Base-by-base conservation (phyloP, 2,113 vertebrate species). In the Podocnemis expansa region DNA sequence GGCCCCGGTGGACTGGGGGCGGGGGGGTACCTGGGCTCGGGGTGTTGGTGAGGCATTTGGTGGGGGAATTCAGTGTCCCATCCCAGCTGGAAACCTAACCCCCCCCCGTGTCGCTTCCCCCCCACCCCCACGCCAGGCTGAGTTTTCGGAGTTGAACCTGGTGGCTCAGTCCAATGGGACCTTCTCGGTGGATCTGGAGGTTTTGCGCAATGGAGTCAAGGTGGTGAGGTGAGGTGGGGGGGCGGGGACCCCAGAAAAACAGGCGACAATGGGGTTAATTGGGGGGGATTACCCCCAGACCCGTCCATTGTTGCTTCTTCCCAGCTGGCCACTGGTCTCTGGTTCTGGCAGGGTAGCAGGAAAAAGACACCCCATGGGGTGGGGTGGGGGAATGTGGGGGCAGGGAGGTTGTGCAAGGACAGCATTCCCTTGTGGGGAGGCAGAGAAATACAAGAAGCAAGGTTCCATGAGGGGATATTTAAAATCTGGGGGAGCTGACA, bases 101-200 rank as follows among this genome's bases (percentile, higher is more conserved):
- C 84, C 55, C 78, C 82, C 3, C 85, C 41, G 47, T 6, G n/a
- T n/a, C n/a, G n/a, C n/a, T n/a, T n/a, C n/a, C n/a, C n/a, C n/a
- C n/a, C n/a, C n/a, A n/a, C n/a, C n/a, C 49, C 80, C 78, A n/a
- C 94, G 73, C 31, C 84, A 99, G 99, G 99, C 98, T 45, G 99
- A 99, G 86, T 99, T 99, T 95, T 98, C 98, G 70, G 99, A 99
- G 95, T 98, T 99, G 82, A 99, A 99, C 94, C 95, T 99, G 58
- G 98, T 99, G 94, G 99, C 98, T 79, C 98, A 99, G 7, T 98
- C 98, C 84, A 98, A 98, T 19, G 99, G 99, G 51, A 96, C 97
- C 82, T 99, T 98, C 94, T 99, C 97, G 38, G 99, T 99, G 94
- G 98, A 98, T 90, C 96, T 99, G 88, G 99, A 99, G 88, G 98